Evolutionary conservation across 2,888 invertebrate genomes (phyloP).

Genomic region (Lasioglossum villosulum): DNA sequence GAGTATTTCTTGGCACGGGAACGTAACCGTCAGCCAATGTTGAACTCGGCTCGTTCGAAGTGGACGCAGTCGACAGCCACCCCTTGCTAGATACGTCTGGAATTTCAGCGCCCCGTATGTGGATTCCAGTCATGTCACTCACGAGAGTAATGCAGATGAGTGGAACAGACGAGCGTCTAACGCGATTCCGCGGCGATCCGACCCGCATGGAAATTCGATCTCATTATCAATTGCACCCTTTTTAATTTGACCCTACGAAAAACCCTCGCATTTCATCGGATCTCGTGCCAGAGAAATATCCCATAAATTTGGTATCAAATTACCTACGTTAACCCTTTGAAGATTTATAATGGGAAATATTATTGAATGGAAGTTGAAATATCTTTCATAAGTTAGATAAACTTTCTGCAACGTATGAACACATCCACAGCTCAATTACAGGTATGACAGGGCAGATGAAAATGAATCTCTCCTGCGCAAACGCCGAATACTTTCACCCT

Average conservation of each 20-base stretch:
- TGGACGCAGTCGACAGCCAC: conserved; percentile 52
- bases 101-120: conserved; percentile 64
- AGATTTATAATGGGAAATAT: too few relatives aligned
- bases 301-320: not conserved
- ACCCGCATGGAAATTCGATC: conserved; percentile 6
- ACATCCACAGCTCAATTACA: not conserved
- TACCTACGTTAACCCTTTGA: not conserved
- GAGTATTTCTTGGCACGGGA: conserved; percentile 49
- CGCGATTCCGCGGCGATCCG: conserved; percentile 22
- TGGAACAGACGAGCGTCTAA: conserved; percentile 40
- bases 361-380: not conserved
- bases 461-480: not conserved
- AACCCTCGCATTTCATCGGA: not conserved
- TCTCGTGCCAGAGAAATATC: not conserved
- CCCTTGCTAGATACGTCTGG: conserved; percentile 56
- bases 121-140: conserved; percentile 64
- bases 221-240: not conserved
- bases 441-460: not conserved
- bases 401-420: not conserved
- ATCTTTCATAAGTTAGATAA: not conserved
- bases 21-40: conserved; percentile 15
- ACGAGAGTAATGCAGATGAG: conserved; percentile 64
- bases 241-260: not conserved
- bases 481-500: not conserved
- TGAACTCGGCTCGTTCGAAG: conserved; percentile 57